Evolutionary conservation across 2,888 invertebrate species (phyloP), one percentile per base, ranked within the genome.

Genomic region (Pecten maximus): DNA sequence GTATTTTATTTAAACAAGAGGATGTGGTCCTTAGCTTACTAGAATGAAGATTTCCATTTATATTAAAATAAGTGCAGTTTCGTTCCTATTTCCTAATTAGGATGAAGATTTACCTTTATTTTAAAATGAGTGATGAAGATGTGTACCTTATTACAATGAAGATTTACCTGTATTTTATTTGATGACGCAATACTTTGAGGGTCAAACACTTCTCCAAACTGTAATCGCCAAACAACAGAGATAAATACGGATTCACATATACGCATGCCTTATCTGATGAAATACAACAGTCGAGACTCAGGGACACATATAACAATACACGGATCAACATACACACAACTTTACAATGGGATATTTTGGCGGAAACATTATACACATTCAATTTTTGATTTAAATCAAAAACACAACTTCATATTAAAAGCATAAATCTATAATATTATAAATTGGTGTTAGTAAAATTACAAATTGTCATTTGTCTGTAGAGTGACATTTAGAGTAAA

Each of bases 121-220:
- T n/a, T 44, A 44, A 44, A 44, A 44, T 44, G 44, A 44, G 12
- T 44, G 44, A 44, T 44, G 44, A 44, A 10, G 44, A 44, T 44
- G 6, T 44, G 44, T 44, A 10, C 12, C 6, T 44, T 44, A 44
- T 44, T 10, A 44, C 8, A 12, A 12, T 44, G 74, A 74, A 74
- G 35, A 74, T 35, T 74, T 74, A 74, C 74, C 74, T 74, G 74
- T 74, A 74, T 28, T 74, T 74, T 74, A 74, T 74, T 74, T 74
- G 74, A 74, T 15, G 74, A 74, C 16, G 74, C 74, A 74, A 74
- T 74, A 74, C 74, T 74, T 74, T 28, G 74, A 28, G 74, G 74
- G 74, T 74, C 74, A 74, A 74, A 74, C 74, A 74, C 74, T 74
- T 74, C 74, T 74, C 74, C 74, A 15, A 35, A 74, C 74, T 74